Evolutionary conservation across 2,113 vertebrate species (phyloP).

Genomic region (Microtus richardsoni): DNA sequence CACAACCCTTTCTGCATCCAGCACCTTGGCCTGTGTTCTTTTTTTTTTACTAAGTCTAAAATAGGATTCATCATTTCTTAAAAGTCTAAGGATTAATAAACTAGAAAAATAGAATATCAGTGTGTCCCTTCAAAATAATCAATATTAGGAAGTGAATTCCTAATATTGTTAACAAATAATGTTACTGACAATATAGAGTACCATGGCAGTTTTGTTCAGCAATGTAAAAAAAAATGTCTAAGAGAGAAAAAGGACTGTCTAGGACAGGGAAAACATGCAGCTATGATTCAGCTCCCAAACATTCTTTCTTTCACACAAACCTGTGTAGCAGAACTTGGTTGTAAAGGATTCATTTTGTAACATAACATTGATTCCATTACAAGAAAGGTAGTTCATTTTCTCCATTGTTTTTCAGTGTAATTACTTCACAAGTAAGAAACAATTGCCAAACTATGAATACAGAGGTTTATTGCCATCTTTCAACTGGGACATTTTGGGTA

Average conservation of each 20-base stretch:
- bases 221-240: conserved; percentile 49
- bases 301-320: conserved; percentile 70
- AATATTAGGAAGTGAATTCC: conserved; percentile 79
- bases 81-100: conserved; percentile 80
- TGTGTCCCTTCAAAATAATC: conserved; percentile 81
- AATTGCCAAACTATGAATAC: conserved; percentile 69
- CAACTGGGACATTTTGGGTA: neutral
- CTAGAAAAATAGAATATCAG: conserved; percentile 67
- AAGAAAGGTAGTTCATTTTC: conserved; percentile 68
- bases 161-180: conserved; percentile 78
- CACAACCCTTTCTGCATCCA: conserved; percentile 57
- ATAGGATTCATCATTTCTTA: conserved; percentile 74
- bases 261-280: conserved; percentile 45
- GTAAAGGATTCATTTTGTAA: conserved; percentile 65
- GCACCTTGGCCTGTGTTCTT: conserved; percentile 31
- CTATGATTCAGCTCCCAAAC: conserved; percentile 73
- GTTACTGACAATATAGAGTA: conserved; percentile 77
- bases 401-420: conserved; percentile 75
- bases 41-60: conserved; percentile 9
- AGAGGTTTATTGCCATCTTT: conserved; percentile 74
- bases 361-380: conserved; percentile 64
- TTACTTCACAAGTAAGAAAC: conserved; percentile 78
- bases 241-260: conserved; percentile 54
- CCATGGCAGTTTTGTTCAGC: conserved; percentile 80
- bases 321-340: conserved; percentile 67